phyloP scores from a whole-genome alignment of 2,797 vertebrate genomes.

The Aselliscus stoliczkanus region DNA sequence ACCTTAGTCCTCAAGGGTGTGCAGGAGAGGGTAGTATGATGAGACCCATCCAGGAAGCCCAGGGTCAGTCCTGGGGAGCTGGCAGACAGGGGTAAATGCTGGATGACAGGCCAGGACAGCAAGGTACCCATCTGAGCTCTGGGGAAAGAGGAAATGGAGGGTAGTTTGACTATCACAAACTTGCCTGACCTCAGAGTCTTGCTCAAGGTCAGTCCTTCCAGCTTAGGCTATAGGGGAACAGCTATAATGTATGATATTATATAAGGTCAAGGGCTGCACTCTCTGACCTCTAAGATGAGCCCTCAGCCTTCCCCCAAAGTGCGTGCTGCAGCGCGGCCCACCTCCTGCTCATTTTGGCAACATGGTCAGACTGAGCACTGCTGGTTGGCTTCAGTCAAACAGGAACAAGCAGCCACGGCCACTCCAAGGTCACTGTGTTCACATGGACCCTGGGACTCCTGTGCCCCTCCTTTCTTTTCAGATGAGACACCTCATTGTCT shows the following conservation, averaged over 20 bases:
- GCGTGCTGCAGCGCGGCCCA: background rate
- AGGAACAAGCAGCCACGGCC: background rate
- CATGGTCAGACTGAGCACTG: background rate
- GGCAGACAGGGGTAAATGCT: background rate
- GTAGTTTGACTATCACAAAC: background rate
- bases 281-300: background rate
- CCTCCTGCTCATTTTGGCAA: background rate
- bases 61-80: background rate
- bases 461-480: constrained; percentile 28
- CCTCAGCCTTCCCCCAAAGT: background rate
- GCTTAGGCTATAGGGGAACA: background rate
- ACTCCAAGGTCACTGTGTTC: constrained; percentile 31
- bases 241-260: too few relatives aligned
- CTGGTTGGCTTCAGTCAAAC: constrained; percentile 17
- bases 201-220: background rate
- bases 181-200: background rate
- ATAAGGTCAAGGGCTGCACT: background rate
- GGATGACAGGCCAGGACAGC: background rate
- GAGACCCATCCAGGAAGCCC: background rate
- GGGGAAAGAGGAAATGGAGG: background rate
- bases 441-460: constrained; percentile 14
- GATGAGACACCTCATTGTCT: constrained; percentile 56
- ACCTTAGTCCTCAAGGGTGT: background rate
- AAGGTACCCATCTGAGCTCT: background rate
- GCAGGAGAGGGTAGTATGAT: background rate